Conservation (phyloP, 2,888 invertebrate genomes). For the Priocnemis perturbator region DNA sequence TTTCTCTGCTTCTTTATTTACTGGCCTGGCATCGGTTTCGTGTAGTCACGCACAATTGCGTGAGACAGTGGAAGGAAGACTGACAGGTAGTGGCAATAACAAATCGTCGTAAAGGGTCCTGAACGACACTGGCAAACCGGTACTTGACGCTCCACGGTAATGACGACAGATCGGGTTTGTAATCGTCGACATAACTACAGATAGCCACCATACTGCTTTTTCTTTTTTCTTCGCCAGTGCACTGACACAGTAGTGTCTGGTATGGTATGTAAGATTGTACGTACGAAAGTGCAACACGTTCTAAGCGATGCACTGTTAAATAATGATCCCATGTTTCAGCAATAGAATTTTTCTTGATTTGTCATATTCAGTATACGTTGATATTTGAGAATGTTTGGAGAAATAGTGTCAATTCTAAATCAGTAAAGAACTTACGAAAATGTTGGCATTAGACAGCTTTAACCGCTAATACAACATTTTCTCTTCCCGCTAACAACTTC, state of each 20-base stretch:
- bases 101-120: slow-evolving; percentile 37
- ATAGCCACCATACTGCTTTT: slow-evolving; percentile 24
- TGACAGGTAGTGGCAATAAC: slow-evolving; percentile 23
- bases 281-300: background rate
- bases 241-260: no score
- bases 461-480: no score
- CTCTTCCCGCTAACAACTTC: no score
- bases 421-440: no score
- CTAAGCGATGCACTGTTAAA: no score
- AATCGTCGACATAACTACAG: slow-evolving; percentile 25
- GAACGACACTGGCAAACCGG: slow-evolving; percentile 39
- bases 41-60: slow-evolving; percentile 4
- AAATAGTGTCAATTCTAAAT: no score
- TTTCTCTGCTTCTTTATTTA: slow-evolving; percentile 8
- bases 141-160: slow-evolving; percentile 29
- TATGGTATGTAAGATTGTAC: no score
- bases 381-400: no score
- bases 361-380: no score
- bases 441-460: no score
- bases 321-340: no score
- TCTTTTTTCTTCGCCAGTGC: background rate
- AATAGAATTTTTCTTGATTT: no score
- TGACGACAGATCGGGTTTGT: slow-evolving; percentile 32
- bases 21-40: slow-evolving; percentile 8
- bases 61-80: background rate